Percentiles rank a stretch among this genome's conserved stretches.
These are phyloP conservation scores for Carterocephalus palaemon DNA, from an alignment of 2,888 invertebrate genomes.

Conservation along the genomic window DNA sequence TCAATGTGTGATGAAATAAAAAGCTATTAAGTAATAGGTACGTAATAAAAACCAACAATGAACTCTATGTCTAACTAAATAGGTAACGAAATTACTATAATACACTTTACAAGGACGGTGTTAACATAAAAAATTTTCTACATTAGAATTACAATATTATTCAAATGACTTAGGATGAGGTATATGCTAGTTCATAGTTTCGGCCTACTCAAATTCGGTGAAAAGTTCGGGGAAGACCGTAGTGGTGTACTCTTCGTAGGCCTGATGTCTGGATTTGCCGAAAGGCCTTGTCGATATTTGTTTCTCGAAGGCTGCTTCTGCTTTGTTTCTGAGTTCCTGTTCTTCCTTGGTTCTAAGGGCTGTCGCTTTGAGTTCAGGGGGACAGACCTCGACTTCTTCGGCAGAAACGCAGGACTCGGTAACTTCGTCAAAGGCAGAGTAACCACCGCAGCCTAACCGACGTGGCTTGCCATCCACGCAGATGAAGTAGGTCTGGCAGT, in stretches of 20 bases:
- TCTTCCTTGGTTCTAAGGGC: constrained; percentile 53
- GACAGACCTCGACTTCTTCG: constrained; percentile 88
- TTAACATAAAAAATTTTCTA: too few species aligned
- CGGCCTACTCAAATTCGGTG: background rate
- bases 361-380: constrained; percentile 51
- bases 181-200: background rate
- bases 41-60: too few species aligned
- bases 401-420: constrained; percentile 85
- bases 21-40: too few species aligned
- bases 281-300: constrained; percentile 12
- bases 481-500: constrained; percentile 89
- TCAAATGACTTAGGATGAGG: constrained; percentile 18
- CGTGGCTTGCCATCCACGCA: constrained; percentile 87
- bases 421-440: constrained; percentile 87
- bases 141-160: too few species aligned
- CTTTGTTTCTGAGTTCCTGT: constrained; percentile 45
- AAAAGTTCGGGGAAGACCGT: constrained; percentile 8
- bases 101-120: too few species aligned
- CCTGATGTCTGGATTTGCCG: constrained; percentile 8
- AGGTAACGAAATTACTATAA: too few species aligned
- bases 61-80: too few species aligned
- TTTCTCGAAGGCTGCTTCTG: constrained; percentile 44
- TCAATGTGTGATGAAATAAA: too few species aligned
- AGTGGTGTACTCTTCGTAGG: constrained; percentile 11
- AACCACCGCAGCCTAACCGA: constrained; percentile 86